Conservation (phyloP, 2,888 invertebrate genomes). For the Dichetophora obliterata region DNA sequence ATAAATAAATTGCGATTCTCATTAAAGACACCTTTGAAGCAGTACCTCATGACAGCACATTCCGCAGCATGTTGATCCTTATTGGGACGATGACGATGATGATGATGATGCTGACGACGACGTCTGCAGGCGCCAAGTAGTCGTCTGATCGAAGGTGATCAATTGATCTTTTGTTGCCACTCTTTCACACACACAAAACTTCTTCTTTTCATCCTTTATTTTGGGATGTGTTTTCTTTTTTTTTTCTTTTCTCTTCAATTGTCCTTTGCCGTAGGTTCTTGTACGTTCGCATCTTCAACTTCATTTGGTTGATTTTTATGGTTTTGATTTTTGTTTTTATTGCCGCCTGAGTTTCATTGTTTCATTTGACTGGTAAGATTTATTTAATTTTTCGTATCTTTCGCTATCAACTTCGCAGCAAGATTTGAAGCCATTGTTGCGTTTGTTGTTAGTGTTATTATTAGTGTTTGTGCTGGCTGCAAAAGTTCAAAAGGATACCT, state of each 20-base stretch:
- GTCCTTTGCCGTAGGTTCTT: background rate
- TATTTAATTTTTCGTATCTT: slow-evolving; percentile 34
- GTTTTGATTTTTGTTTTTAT: slow-evolving; percentile 8
- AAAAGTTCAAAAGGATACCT: slow-evolving; percentile 11
- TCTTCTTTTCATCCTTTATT: slow-evolving; percentile 8
- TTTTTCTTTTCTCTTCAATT: background rate
- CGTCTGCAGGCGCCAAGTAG: slow-evolving; percentile 41
- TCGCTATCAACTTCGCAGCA: slow-evolving; percentile 6
- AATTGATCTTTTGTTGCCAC: slow-evolving; percentile 42
- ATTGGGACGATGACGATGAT: background rate
- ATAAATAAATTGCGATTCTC: slow-evolving; percentile 12
- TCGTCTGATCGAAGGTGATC: slow-evolving; percentile 44
- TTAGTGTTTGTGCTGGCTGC: background rate
- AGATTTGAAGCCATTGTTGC: background rate
- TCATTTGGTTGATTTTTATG: background rate
- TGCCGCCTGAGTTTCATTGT: slow-evolving; percentile 35
- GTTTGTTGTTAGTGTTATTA: background rate
- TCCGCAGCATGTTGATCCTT: background rate
- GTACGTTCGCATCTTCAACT: background rate
- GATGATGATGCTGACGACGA: background rate
- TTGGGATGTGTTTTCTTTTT: background rate
- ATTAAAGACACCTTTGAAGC: slow-evolving; percentile 16
- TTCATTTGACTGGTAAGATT: slow-evolving; percentile 29
- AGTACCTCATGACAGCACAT: background rate
- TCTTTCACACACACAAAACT: slow-evolving; percentile 7